Base-by-base conservation (phyloP, 1,140 invertebrate genomes). In the Aphelinus atriplicis region DNA sequence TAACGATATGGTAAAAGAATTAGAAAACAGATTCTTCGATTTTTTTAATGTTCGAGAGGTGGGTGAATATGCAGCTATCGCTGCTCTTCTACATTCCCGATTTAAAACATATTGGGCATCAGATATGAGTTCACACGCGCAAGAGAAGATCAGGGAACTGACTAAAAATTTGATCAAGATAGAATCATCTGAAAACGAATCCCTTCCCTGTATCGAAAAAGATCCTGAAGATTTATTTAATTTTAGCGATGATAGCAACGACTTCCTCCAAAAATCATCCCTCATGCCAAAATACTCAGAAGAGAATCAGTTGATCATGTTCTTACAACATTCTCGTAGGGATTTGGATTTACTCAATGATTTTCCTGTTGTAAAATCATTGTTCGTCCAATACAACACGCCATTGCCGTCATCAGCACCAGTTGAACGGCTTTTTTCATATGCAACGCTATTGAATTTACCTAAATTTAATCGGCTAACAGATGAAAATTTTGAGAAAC, bases 371-470 rank as follows among this genome's bases (percentile, higher is more conserved):
- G 26, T 26, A 26, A 26, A 26, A 26, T 26, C 26, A 26, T 26
- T 26, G 26, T 26, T 26, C 26, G 0, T 26, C 26, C 26, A 26
- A 26, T 26, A 26, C 26, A 26, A 26, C 26, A 26, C 26, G 48
- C 79, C 79, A 7, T 65, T 82, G 57, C 79, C 82, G 26, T 83
- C 81, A 7, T 84, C 81, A n/a, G 82, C 64, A 60, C 77, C 81
- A 47, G 81, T 83, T 7, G 80, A 81, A 76, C 60, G 81, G 57
- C 53, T 83, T 10, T 84, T 83, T 69, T 81, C 77, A 72, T 82
- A 78, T 70, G 80, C 79, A 42, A 80, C 80, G 2, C 81, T 84
- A 78, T 76, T 68, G 26, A 78, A 83, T 69, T 50, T 74, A 43
- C 80, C 81, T 10, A 79, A 78, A 60, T 75, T 64, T 56, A 77